phyloP scores from a whole-genome alignment of 1,140 invertebrate species.

The Drosophila azteca region DNA sequence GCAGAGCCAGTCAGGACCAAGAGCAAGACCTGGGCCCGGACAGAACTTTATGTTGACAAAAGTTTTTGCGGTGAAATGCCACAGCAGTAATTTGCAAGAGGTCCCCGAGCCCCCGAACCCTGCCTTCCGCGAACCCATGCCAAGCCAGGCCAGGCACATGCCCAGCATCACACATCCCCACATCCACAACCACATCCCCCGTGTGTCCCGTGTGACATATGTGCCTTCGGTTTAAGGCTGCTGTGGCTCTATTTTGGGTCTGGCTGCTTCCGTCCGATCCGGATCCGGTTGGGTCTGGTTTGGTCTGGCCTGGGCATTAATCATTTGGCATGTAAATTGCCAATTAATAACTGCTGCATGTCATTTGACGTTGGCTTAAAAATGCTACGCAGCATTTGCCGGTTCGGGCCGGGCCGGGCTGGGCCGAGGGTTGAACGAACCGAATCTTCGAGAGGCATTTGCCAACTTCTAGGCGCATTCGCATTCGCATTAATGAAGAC shows the following conservation, averaged over 20 bases:
- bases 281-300: too few species aligned
- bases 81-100: slow-evolving; percentile 78
- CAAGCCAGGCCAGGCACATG: too few species aligned
- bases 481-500: slow-evolving; percentile 81
- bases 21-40: slow-evolving; percentile 16
- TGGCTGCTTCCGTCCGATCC: slow-evolving; percentile 56
- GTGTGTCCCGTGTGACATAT: slow-evolving; percentile 60
- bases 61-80: slow-evolving; percentile 81
- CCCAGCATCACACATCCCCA: neutral
- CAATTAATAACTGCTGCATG: slow-evolving; percentile 83
- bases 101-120: slow-evolving; percentile 25
- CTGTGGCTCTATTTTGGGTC: slow-evolving; percentile 66
- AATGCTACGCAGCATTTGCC: slow-evolving; percentile 64
- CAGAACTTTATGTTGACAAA: slow-evolving; percentile 80
- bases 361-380: slow-evolving; percentile 74
- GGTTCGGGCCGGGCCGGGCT: neutral
- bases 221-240: slow-evolving; percentile 63
- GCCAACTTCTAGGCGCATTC: slow-evolving; percentile 74
- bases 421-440: slow-evolving; percentile 57
- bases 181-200: neutral
- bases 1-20: neutral
- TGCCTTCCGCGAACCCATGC: neutral
- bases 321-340: slow-evolving; percentile 83
- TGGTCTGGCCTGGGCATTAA: slow-evolving; percentile 53
- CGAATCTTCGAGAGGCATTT: slow-evolving; percentile 36